These are phyloP conservation scores for Steinernema feltiae DNA, from an alignment of 1,140 invertebrate genomes.

Conservation along the genomic window DNA sequence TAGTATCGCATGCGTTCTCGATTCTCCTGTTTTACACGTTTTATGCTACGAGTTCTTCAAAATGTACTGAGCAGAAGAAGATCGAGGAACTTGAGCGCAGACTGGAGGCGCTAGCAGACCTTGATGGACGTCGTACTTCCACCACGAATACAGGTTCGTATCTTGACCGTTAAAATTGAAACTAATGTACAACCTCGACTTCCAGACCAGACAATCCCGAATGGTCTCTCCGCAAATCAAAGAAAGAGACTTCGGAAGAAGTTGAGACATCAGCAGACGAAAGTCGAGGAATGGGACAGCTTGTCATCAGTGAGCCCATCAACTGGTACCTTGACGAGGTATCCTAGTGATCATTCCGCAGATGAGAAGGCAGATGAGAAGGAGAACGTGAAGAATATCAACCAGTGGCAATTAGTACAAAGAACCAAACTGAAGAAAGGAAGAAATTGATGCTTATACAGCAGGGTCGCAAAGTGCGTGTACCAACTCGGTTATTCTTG, in stretches of 20 bases:
- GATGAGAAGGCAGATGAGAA: too few relatives aligned
- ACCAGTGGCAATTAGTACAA: neutral
- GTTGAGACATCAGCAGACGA: neutral
- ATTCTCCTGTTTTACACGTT: neutral
- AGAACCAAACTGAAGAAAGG: neutral
- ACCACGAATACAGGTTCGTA: neutral
- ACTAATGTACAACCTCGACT: neutral
- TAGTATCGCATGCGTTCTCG: neutral
- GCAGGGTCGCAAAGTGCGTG: neutral
- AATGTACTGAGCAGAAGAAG: neutral
- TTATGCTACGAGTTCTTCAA: neutral
- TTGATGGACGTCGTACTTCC: neutral
- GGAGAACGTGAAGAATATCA: too few relatives aligned
- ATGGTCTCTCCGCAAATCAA: neutral
- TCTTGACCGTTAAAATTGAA: neutral
- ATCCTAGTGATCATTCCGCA: neutral
- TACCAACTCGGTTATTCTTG: too few relatives aligned
- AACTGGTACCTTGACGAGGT: neutral
- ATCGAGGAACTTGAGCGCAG: constrained; percentile 16
- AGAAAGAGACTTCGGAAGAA: neutral
- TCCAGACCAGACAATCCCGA: neutral
- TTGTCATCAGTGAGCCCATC: neutral
- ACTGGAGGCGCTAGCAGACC: constrained; percentile 10
- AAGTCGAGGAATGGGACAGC: neutral
- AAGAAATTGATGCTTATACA: neutral